Evolutionary conservation across 2,888 invertebrate genomes (phyloP).

Genomic region (Lasioglossum calceatum): DNA sequence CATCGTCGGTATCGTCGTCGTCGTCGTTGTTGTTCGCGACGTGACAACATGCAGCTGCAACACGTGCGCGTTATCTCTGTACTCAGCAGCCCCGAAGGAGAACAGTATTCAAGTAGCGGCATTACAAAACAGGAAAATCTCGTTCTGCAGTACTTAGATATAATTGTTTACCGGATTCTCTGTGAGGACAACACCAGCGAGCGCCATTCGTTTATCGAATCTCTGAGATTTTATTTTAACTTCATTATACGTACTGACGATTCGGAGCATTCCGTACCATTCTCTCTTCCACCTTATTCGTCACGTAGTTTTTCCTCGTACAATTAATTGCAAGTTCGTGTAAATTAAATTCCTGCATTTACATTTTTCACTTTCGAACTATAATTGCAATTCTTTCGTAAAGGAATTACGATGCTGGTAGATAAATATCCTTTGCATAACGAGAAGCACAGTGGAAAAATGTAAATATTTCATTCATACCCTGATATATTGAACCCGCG

Average conservation of each 20-base stretch:
- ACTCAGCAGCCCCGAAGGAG: conserved; percentile 20
- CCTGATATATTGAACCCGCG: too few relatives aligned
- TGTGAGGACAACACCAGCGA: conserved; percentile 14
- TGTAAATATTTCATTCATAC: too few relatives aligned
- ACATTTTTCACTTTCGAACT: not conserved
- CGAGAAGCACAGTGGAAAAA: not conserved
- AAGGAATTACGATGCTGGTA: not conserved
- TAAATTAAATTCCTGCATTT: not conserved
- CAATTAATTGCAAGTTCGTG: not conserved
- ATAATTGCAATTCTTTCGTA: not conserved
- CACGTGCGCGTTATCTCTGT: conserved; percentile 35
- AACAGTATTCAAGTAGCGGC: conserved; percentile 24
- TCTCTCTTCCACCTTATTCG: not conserved
- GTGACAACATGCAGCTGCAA: conserved; percentile 39
- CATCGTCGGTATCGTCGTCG: conserved; percentile 7
- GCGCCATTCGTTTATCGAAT: conserved; percentile 12
- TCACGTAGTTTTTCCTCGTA: not conserved
- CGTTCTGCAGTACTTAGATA: conserved; percentile 23
- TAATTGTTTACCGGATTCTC: conserved; percentile 57
- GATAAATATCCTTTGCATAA: too few relatives aligned
- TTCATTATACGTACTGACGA: not conserved
- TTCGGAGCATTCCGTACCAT: not conserved
- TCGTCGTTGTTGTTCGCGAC: conserved; percentile 34
- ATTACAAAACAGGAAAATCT: conserved; percentile 33
- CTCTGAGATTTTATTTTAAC: not conserved